These are phyloP conservation scores for Thripadectes ignobilis DNA, from an alignment of 2,797 vertebrate genomes.

Conservation along the genomic window DNA sequence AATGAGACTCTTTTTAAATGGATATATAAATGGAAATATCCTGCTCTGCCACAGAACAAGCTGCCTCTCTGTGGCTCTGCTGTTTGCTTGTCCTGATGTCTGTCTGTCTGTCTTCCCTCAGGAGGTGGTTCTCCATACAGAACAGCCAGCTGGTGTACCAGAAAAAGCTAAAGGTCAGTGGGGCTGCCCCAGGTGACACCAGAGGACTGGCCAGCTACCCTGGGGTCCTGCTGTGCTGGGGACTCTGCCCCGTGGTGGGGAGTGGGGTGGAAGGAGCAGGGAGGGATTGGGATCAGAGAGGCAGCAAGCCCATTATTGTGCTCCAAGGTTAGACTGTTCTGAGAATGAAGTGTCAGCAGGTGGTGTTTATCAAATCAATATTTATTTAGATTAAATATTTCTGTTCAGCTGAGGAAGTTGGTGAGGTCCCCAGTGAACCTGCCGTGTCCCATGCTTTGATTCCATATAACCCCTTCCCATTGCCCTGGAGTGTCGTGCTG, in stretches of 20 bases:
- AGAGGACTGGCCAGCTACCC: background rate
- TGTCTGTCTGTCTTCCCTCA: slow-evolving; percentile 40
- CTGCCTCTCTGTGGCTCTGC: background rate
- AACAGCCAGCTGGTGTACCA: slow-evolving; percentile 99
- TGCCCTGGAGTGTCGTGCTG: background rate
- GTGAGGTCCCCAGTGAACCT: background rate
- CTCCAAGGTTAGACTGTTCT: background rate
- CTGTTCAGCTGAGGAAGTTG: background rate
- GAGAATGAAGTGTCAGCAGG: background rate
- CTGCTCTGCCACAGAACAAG: background rate
- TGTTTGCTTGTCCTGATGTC: background rate
- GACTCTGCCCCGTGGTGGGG: background rate
- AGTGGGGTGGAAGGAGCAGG: background rate
- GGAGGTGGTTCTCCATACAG: slow-evolving; percentile 98
- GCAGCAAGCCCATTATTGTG: background rate
- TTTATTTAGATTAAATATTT: background rate
- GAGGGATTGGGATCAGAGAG: background rate
- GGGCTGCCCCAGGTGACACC: background rate
- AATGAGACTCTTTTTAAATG: background rate
- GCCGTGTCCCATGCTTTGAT: background rate
- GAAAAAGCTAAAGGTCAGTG: slow-evolving; percentile 93
- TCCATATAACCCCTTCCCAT: background rate
- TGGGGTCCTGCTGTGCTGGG: background rate
- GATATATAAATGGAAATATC: background rate
- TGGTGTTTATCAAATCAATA: background rate